Evolutionary conservation across 2,797 vertebrate genomes (phyloP), one percentile per base, ranked within the genome.

Genomic region (Arrhamphus sclerolepis): DNA sequence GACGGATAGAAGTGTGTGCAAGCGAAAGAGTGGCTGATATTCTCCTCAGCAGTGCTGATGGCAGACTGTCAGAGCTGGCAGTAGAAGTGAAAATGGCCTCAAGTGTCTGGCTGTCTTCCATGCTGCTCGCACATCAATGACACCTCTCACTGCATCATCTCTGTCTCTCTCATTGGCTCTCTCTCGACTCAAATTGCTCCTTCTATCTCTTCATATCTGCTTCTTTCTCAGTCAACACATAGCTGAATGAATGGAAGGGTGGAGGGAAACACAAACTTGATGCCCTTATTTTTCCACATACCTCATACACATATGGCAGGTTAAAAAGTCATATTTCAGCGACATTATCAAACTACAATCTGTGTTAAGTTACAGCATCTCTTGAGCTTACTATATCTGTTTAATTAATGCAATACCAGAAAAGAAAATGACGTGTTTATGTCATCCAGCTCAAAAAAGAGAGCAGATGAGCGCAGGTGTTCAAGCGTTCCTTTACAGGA

Each of bases 41-140:
- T 63, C 81, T 88, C 70, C 83, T 88, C 83, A 56, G 78, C 66
- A 19, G 72, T 62, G 78, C 72, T 75, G 69, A 80, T 88, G 86
- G 86, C 88, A 89, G 87, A 80, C 87, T 85, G 86, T 89, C 86
- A 81, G 80, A 80, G 74, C 76, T 90, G 89, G 88, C 89, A 88
- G 70, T 69, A 71, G 82, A 88, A 82, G 82, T 83, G 81, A 86
- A 88, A 89, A 90, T 88, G 88, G 86, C 85, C 86, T 87, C 83
- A 82, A 90, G 87, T 89, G 81, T 87, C 84, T 89, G 85, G 89
- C 87, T 70, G 21, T 48, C 56, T 62, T 88, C 84, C 88, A 87
- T 54, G 60, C 77, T 81, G 80, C 81, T 85, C 76, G 77, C 70
- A 82, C 83, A 86, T 89, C 84, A 89, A 87, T 87, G 86, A 80